Evolutionary conservation across 2,888 invertebrate species (phyloP).

Genomic region (Quadroppia sp.): DNA sequence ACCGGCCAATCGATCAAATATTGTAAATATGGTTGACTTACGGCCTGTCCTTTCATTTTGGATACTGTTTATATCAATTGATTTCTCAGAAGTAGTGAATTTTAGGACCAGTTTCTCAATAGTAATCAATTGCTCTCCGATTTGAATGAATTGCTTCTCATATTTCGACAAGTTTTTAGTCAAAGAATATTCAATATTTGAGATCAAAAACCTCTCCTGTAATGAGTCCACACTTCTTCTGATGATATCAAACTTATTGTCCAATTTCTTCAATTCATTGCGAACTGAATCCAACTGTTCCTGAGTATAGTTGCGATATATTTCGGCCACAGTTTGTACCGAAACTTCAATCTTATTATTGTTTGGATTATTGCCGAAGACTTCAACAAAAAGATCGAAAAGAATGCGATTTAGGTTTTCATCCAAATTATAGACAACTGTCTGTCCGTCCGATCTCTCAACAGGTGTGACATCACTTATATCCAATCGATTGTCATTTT

Average conservation of each 20-base stretch:
- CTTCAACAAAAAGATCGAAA: constrained; percentile 4
- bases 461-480: no score
- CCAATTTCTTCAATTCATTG: background rate
- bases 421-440: constrained; percentile 6
- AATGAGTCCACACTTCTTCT: background rate
- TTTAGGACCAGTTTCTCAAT: background rate
- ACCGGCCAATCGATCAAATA: constrained; percentile 21
- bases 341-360: constrained; percentile 17
- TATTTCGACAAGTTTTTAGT: background rate
- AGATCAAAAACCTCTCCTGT: background rate
- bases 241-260: constrained; percentile 10
- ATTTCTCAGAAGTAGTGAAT: background rate
- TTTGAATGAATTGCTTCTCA: constrained; percentile 3
- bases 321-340: background rate
- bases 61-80: background rate
- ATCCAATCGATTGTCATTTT: background rate
- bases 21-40: background rate
- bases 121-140: constrained; percentile 18
- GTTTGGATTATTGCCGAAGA: constrained; percentile 4
- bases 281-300: constrained; percentile 22
- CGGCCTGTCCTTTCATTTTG: background rate
- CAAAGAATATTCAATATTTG: constrained; percentile 10
- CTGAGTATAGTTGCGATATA: constrained; percentile 31
- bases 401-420: constrained; percentile 27
- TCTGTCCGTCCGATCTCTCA: background rate